Conservation (phyloP, 2,888 invertebrate species). For the Brachylomia viminalis region DNA sequence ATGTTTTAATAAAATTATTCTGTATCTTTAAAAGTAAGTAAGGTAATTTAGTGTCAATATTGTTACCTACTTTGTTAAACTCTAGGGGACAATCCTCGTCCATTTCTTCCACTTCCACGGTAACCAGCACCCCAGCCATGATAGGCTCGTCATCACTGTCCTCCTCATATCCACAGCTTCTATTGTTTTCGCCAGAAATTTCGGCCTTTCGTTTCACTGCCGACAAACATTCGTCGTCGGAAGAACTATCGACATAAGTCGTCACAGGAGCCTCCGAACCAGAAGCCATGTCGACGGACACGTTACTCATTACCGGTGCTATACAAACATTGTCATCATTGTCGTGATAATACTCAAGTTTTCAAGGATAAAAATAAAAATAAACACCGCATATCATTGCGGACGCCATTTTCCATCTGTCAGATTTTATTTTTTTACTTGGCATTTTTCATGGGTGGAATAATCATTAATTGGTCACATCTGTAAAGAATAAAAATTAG, state of each 20-base stretch:
- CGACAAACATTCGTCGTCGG: conserved; percentile 71
- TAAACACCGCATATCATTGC: conserved; percentile 63
- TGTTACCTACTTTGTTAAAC: conserved; percentile 65
- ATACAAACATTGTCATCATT: conserved; percentile 54
- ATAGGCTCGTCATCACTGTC: conserved; percentile 68
- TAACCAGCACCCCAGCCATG: conserved; percentile 68
- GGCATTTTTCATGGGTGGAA: not conserved
- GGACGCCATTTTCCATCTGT: conserved; percentile 69
- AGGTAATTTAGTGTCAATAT: not conserved
- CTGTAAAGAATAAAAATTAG: not conserved
- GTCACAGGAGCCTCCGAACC: conserved; percentile 54
- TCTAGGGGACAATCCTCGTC: conserved; percentile 65
- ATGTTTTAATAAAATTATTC: no score
- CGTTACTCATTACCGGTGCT: conserved; percentile 38
- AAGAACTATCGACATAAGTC: conserved; percentile 65
- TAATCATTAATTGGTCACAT: not conserved
- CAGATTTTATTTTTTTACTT: conserved; percentile 47
- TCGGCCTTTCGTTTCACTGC: conserved; percentile 67
- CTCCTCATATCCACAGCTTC: conserved; percentile 43
- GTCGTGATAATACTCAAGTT: conserved; percentile 51
- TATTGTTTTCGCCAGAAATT: conserved; percentile 45
- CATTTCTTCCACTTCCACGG: conserved; percentile 72
- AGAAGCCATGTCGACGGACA: conserved; percentile 61
- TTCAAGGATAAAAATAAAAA: conserved; percentile 65
- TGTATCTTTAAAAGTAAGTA: no score